These are phyloP conservation scores for Chaetoderma sp. DNA, from an alignment of 2,888 invertebrate genomes.

Conservation along the genomic window DNA sequence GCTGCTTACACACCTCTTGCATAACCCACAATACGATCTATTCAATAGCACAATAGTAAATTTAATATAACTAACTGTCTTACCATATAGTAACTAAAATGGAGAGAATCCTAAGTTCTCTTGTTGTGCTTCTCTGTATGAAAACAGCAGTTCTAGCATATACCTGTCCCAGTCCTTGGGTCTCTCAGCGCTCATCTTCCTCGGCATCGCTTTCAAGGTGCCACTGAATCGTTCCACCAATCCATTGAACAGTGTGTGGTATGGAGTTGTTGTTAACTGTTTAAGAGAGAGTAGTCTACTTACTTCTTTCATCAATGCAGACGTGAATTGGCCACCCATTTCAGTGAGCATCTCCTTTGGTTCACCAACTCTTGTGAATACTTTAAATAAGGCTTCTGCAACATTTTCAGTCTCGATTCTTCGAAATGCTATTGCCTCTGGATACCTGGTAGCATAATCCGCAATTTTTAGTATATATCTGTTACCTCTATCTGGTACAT, in stretches of 20 bases:
- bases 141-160: background rate
- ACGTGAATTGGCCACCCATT: background rate
- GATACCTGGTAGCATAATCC: too few relatives aligned
- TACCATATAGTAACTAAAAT: constrained; percentile 38
- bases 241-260: background rate
- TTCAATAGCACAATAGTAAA: too few relatives aligned
- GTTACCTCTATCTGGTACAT: background rate
- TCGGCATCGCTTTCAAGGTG: background rate
- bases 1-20: too few relatives aligned
- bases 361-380: background rate
- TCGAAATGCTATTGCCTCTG: too few relatives aligned
- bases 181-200: background rate
- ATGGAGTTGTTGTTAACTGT: background rate
- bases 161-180: background rate
- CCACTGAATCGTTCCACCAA: background rate
- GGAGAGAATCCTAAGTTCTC: constrained; percentile 35
- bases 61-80: too few relatives aligned
- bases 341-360: background rate
- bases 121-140: constrained; percentile 31
- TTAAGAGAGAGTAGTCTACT: background rate
- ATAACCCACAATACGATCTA: too few relatives aligned
- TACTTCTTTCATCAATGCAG: background rate
- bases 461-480: too few relatives aligned
- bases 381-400: too few relatives aligned
- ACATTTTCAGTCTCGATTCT: too few relatives aligned